Evolutionary conservation across 2,888 invertebrate species (phyloP), one percentile per base, ranked within the genome.

Genomic region (Platycheirus albimanus): DNA sequence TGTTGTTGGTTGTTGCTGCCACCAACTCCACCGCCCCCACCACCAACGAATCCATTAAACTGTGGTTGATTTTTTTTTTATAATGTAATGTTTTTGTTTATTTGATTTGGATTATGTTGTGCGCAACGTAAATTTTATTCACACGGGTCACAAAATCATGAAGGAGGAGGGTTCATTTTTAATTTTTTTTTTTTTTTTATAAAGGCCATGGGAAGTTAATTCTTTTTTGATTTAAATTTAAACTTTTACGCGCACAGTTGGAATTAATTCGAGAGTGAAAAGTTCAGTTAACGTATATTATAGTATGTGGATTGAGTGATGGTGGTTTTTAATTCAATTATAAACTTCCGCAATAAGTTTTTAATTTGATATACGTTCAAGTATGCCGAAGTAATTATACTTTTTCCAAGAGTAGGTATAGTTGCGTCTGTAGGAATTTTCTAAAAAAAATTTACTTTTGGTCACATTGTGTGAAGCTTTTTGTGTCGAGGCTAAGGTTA

Each of bases 121-220:
- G n/a, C 6, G n/a, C 11, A n/a, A 54, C 36, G 54, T 28, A n/a
- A 11, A 41, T 15, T 38, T 10, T 41, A 15, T 41, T 38, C 30
- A 51, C 20, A 56, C 36, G 36, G 38, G 38, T 41, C 38, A 41
- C 38, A 56, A 56, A 13, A 5, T 15, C 41, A 38, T 56, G 38
- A 7, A 20, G 20, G 6, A 38, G 8, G 8, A 41, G 5, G n/a
- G n/a, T n/a, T n/a, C n/a, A 13, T 41, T 13, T 15, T n/a, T 2
- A n/a, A 5, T 8, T 1, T 43, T 43, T n/a, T 43, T 33, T 20
- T 38, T n/a, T 54, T 54, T 54, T 56, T 56, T 24, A 56, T 56
- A 19, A 41, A 56, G 56, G 41, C 13, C 41, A n/a, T n/a, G 20
- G n/a, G 11, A 41, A 56, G 56, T 56, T 56, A 56, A 56, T 56